These are phyloP conservation scores for Ephialtes manifestator DNA, from an alignment of 2,888 invertebrate genomes.

Conservation along the genomic window DNA sequence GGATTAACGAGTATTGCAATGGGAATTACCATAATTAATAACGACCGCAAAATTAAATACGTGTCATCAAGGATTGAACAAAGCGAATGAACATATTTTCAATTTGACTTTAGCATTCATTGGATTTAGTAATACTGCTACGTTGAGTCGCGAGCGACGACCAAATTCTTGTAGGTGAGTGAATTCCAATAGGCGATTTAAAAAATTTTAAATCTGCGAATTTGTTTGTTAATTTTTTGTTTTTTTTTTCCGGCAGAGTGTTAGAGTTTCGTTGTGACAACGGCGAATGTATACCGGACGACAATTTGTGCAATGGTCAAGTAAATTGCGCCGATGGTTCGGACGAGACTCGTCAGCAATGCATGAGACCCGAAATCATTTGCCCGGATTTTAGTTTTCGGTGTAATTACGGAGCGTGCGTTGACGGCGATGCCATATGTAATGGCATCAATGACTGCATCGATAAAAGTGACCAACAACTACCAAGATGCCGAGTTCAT, in stretches of 20 bases:
- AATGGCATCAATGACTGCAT: slow-evolving; percentile 86
- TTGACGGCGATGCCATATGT: slow-evolving; percentile 88
- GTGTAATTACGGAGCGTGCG: slow-evolving; percentile 89
- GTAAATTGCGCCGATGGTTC: slow-evolving; percentile 86
- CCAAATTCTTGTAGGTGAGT: no score
- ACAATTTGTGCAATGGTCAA: slow-evolving; percentile 86
- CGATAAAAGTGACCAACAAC: slow-evolving; percentile 87
- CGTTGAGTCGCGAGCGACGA: no score
- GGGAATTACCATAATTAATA: not conserved
- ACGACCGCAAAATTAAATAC: not conserved
- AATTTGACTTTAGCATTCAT: not conserved
- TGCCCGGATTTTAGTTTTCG: slow-evolving; percentile 88
- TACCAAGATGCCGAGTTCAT: slow-evolving; percentile 73
- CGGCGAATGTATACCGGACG: slow-evolving; percentile 85
- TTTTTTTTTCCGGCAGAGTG: slow-evolving; percentile 22
- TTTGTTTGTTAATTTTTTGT: no score
- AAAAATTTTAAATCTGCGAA: no score
- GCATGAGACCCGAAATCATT: slow-evolving; percentile 77
- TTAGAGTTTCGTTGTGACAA: slow-evolving; percentile 80
- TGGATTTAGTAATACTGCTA: not conserved
- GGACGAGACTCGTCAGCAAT: slow-evolving; percentile 84
- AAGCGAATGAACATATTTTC: not conserved
- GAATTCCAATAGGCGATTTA: no score
- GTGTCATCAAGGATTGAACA: not conserved
- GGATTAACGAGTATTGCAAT: not conserved